These are phyloP conservation scores for Diaprepes abbreviatus DNA, from an alignment of 2,888 invertebrate genomes.

Conservation along the genomic window DNA sequence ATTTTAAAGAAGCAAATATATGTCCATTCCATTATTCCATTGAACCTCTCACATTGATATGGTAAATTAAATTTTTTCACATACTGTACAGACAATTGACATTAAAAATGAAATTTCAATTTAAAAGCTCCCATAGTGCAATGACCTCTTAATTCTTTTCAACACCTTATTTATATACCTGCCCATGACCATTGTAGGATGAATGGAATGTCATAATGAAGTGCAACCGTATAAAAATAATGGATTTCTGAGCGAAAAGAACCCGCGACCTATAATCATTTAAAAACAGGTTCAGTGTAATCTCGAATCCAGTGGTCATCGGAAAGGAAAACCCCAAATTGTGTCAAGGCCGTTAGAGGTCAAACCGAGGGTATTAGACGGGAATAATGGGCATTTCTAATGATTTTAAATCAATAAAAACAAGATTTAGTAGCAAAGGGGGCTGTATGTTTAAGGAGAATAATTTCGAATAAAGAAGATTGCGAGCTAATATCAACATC, in stretches of 20 bases:
- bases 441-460: neutral
- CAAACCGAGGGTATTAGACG: conserved; percentile 24
- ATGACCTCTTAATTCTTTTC: conserved; percentile 32
- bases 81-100: neutral
- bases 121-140: conserved; percentile 18
- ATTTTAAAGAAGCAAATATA: too few species aligned
- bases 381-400: conserved; percentile 32
- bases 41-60: too few species aligned
- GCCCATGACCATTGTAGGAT: conserved; percentile 40
- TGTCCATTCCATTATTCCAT: neutral
- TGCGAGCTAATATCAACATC: too few species aligned
- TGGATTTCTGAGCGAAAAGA: conserved; percentile 32
- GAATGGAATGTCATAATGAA: conserved; percentile 42
- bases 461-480: too few species aligned
- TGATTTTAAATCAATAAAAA: conserved; percentile 28
- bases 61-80: neutral
- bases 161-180: conserved; percentile 44
- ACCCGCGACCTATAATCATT: conserved; percentile 42
- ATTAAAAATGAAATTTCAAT: neutral
- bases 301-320: conserved; percentile 34
- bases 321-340: conserved; percentile 29
- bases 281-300: conserved; percentile 40
- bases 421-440: neutral
- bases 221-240: conserved; percentile 41
- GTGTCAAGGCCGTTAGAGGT: conserved; percentile 37